These are phyloP conservation scores for Sebastes reedi DNA, from an alignment of 2,797 vertebrate species.

Conservation along the genomic window DNA sequence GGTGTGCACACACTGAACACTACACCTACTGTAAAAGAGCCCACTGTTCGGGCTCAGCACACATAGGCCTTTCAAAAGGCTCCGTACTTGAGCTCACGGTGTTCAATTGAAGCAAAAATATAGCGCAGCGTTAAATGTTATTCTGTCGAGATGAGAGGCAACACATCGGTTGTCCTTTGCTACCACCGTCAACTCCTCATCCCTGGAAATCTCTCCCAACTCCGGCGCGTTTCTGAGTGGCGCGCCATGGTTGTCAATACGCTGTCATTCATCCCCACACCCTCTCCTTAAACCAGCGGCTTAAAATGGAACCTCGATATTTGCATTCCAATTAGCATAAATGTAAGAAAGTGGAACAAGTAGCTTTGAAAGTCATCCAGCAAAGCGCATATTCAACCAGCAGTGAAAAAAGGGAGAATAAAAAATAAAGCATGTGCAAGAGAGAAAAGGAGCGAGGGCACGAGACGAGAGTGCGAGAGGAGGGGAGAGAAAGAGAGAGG, in stretches of 20 bases:
- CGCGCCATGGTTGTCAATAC: slow-evolving; percentile 71
- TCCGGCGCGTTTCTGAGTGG: slow-evolving; percentile 44
- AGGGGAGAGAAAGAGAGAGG: slow-evolving; percentile 19
- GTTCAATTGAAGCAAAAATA: slow-evolving; percentile 64
- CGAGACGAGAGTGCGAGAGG: slow-evolving; percentile 2
- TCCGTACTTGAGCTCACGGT: slow-evolving; percentile 48
- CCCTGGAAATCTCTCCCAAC: slow-evolving; percentile 48
- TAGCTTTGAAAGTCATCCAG: slow-evolving; percentile 82
- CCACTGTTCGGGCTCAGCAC: slow-evolving; percentile 52
- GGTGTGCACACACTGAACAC: slow-evolving; percentile 56
- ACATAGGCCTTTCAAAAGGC: slow-evolving; percentile 51
- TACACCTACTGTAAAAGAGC: slow-evolving; percentile 58
- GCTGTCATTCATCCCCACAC: slow-evolving; percentile 58
- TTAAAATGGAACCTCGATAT: slow-evolving; percentile 78
- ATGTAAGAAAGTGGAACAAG: slow-evolving; percentile 81
- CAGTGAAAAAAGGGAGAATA: slow-evolving; percentile 10
- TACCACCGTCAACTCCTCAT: slow-evolving; percentile 49
- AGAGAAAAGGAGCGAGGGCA: slow-evolving; percentile 46
- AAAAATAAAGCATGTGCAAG: slow-evolving; percentile 19
- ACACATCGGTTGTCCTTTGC: slow-evolving; percentile 57
- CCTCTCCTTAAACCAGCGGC: slow-evolving; percentile 67
- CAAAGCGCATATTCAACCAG: slow-evolving; percentile 70
- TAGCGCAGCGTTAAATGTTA: slow-evolving; percentile 63
- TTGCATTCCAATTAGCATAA: slow-evolving; percentile 84
- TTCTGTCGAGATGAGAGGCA: slow-evolving; percentile 66